phyloP scores from a whole-genome alignment of 64 coral and sea anemone genomes.

The Dendrophyllia cribrosa region DNA sequence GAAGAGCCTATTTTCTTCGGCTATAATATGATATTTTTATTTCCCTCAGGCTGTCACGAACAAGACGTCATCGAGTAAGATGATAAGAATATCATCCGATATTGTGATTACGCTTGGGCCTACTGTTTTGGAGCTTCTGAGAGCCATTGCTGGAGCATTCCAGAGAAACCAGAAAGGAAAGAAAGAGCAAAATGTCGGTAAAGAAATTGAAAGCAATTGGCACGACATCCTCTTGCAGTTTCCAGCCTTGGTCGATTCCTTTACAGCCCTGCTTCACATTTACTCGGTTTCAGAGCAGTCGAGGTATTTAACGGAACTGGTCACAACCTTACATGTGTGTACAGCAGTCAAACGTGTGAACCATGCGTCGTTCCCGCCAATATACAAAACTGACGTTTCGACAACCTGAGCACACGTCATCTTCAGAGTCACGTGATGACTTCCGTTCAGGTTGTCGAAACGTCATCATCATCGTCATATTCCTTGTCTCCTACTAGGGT shows the following conservation, averaged over 20 bases:
- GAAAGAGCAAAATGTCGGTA: background rate
- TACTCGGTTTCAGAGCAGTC: conserved; percentile 39
- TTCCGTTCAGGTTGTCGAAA: no score
- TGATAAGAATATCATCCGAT: background rate
- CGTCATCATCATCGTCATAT: no score
- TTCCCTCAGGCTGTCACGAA: conserved; percentile 9
- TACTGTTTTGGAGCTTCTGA: background rate
- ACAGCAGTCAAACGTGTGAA: no score
- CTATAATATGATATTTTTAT: background rate
- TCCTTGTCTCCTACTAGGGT: no score
- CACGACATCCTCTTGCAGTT: background rate
- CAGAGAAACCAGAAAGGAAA: background rate
- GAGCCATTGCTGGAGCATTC: background rate
- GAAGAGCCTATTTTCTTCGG: no score
- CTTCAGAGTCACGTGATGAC: no score
- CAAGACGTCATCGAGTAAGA: conserved; percentile 32
- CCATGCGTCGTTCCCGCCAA: no score
- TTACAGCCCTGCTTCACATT: conserved; percentile 44
- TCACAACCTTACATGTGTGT: background rate
- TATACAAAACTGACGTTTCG: no score
- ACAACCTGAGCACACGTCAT: no score
- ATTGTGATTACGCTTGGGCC: conserved; percentile 39
- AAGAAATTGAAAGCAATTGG: background rate
- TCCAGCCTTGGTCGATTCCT: conserved; percentile 31
- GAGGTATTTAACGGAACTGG: conserved; percentile 9